Evolutionary conservation across 2,888 invertebrate species (phyloP).

Genomic region (Acronicta leporina): DNA sequence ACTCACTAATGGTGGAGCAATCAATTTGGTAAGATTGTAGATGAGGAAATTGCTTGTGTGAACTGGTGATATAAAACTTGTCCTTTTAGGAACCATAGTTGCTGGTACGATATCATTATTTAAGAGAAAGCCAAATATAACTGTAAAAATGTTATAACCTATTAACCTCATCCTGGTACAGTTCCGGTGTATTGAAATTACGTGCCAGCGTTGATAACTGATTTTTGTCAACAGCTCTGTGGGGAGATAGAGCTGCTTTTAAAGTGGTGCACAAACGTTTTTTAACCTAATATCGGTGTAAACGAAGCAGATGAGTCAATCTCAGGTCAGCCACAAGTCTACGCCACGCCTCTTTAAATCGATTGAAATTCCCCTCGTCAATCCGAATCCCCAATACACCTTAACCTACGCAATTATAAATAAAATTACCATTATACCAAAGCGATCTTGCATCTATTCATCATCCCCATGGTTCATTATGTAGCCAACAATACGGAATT

Average conservation of each 20-base stretch:
- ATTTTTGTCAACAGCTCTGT: too few species aligned
- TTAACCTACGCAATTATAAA: constrained; percentile 44
- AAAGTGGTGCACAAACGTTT: too few species aligned
- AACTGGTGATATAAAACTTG: neutral
- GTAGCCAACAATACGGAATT: constrained; percentile 71
- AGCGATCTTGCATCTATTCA: constrained; percentile 60
- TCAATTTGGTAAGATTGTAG: constrained; percentile 4
- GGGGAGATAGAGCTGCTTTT: too few species aligned
- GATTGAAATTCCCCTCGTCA: constrained; percentile 13
- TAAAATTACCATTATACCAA: constrained; percentile 50
- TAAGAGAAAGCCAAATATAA: too few species aligned
- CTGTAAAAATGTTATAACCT: too few species aligned
- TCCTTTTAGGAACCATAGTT: neutral
- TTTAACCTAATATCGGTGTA: too few species aligned
- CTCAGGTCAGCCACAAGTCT: too few species aligned
- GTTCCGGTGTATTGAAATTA: too few species aligned
- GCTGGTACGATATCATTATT: neutral
- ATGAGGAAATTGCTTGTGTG: constrained; percentile 5
- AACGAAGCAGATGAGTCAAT: too few species aligned
- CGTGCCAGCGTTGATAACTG: too few species aligned
- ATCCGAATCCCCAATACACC: constrained; percentile 12
- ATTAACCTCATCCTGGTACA: too few species aligned
- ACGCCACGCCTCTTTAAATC: constrained; percentile 12
- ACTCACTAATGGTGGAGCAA: constrained; percentile 23
- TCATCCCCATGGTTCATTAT: constrained; percentile 59